A percentile compares a stretch with the other conserved stretches of the same genome.
Conservation (phyloP, 1,140 invertebrate genomes). For the Drosophila oshimai region DNA sequence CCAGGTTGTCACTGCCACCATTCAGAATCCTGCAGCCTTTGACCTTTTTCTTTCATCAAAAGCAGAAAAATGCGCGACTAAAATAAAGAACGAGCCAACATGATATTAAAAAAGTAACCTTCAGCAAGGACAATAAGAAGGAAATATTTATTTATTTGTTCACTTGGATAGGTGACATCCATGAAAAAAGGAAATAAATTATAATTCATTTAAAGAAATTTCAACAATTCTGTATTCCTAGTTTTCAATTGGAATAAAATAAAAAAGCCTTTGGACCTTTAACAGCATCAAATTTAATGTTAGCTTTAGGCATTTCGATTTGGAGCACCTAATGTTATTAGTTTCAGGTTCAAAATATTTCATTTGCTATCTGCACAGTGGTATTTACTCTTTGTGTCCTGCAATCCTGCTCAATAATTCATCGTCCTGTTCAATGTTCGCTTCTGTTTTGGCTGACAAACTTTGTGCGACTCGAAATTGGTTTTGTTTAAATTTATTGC, state of each 20-base stretch:
- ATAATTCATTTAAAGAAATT: too few relatives aligned
- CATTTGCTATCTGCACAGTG: not conserved
- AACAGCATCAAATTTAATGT: too few relatives aligned
- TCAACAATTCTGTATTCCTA: too few relatives aligned
- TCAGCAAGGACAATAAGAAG: not conserved
- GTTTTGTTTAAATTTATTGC: constrained; percentile 41
- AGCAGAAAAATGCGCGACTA: not conserved
- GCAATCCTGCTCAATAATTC: constrained; percentile 29
- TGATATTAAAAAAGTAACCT: not conserved
- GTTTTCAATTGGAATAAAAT: too few relatives aligned
- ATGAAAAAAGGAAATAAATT: too few relatives aligned
- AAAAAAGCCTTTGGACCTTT: too few relatives aligned
- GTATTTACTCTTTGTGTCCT: not conserved
- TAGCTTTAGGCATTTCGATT: not conserved
- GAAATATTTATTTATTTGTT: too few relatives aligned
- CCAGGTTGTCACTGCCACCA: constrained; percentile 3
- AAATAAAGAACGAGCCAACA: not conserved
- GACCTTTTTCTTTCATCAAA: constrained; percentile 11
- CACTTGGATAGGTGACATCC: too few relatives aligned
- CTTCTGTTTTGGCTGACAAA: constrained; percentile 29
- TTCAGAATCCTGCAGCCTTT: not conserved
- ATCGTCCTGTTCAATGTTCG: constrained; percentile 1
- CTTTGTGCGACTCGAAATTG: constrained; percentile 29
- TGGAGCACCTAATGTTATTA: not conserved
- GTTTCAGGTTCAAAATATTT: constrained; percentile 2